A percentile compares a stretch with the other conserved stretches of the same genome.
Conservation (phyloP, 2,888 invertebrate genomes). For the Strigamia transsilvanica region DNA sequence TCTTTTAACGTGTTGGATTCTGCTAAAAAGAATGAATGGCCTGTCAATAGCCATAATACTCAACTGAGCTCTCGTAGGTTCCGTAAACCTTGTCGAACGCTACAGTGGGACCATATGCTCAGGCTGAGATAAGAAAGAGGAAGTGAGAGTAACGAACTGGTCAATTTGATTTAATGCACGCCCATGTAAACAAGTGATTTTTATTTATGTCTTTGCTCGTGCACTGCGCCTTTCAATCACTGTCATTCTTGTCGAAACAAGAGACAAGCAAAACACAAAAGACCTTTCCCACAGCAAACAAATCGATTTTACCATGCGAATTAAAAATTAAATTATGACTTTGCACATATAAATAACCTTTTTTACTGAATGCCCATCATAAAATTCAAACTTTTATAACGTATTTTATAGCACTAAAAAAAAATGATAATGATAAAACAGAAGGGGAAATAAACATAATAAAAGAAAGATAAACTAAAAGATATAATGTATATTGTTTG, state of each 20-base stretch:
- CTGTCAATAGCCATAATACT: constrained; percentile 30
- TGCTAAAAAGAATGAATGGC: constrained; percentile 30
- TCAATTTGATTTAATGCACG: constrained; percentile 30
- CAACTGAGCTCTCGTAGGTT: constrained; percentile 25
- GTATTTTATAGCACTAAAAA: neutral
- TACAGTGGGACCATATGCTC: constrained; percentile 26
- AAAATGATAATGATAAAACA: neutral
- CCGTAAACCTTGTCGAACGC: constrained; percentile 26
- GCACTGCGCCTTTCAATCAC: constrained; percentile 26
- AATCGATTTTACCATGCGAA: neutral
- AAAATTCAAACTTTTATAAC: neutral
- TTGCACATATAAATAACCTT: neutral
- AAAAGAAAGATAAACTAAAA: neutral
- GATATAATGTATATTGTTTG: neutral
- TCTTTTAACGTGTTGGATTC: constrained; percentile 30
- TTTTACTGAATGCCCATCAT: neutral
- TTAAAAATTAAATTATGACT: constrained; percentile 26
- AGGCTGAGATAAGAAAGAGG: constrained; percentile 18
- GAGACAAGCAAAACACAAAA: constrained; percentile 12
- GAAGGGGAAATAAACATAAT: neutral
- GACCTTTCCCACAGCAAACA: neutral
- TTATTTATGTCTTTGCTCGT: constrained; percentile 26
- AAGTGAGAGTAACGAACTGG: constrained; percentile 26
- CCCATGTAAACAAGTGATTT: constrained; percentile 30
- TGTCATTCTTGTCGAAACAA: constrained; percentile 28